phyloP scores from a whole-genome alignment of 2,113 vertebrate species.

The Chascanopsetta lugubris region DNA sequence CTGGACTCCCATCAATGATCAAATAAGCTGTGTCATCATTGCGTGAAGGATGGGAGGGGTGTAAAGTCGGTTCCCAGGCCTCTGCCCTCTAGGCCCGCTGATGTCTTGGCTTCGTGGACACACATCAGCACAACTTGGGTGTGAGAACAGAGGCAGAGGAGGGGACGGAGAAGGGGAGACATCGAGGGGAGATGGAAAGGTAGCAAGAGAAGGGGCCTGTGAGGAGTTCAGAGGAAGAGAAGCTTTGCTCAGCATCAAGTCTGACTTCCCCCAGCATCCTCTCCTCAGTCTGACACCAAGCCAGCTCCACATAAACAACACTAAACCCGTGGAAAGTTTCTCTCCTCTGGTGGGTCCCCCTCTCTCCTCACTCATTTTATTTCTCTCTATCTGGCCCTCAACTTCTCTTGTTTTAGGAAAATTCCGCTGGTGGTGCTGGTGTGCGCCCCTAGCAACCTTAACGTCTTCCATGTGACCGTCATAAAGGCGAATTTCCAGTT shows the following conservation, averaged over 20 bases:
- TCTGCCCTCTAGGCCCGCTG: conserved; percentile 47
- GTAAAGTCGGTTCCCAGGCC: conserved; percentile 48
- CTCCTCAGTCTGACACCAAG: conserved; percentile 54
- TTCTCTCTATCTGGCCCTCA: conserved; percentile 72
- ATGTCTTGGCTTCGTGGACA: conserved; percentile 54
- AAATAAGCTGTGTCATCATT: conserved; percentile 64
- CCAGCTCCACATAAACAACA: conserved; percentile 73
- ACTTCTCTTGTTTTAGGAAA: conserved; percentile 75
- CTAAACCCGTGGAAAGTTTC: conserved; percentile 77
- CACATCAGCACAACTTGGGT: conserved; percentile 56
- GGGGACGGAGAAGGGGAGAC: conserved; percentile 10
- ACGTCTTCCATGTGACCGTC: conserved; percentile 68
- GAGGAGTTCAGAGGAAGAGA: conserved; percentile 38
- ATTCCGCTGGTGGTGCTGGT: conserved; percentile 64
- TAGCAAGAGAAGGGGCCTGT: neutral
- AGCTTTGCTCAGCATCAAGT: conserved; percentile 41
- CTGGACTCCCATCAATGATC: conserved; percentile 51
- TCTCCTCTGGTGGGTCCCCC: conserved; percentile 73
- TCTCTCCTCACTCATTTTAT: conserved; percentile 69
- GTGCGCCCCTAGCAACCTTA: conserved; percentile 60
- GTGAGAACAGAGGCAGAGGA: conserved; percentile 36
- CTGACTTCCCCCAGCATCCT: conserved; percentile 57
- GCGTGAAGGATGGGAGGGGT: conserved; percentile 15
- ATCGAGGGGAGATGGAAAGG: conserved; percentile 23
- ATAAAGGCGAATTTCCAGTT: conserved; percentile 73